Percentiles rank a stretch among this genome's conserved stretches.
These are phyloP conservation scores for Pogona vitticeps DNA, from an alignment of 2,113 vertebrate species.

Conservation along the genomic window DNA sequence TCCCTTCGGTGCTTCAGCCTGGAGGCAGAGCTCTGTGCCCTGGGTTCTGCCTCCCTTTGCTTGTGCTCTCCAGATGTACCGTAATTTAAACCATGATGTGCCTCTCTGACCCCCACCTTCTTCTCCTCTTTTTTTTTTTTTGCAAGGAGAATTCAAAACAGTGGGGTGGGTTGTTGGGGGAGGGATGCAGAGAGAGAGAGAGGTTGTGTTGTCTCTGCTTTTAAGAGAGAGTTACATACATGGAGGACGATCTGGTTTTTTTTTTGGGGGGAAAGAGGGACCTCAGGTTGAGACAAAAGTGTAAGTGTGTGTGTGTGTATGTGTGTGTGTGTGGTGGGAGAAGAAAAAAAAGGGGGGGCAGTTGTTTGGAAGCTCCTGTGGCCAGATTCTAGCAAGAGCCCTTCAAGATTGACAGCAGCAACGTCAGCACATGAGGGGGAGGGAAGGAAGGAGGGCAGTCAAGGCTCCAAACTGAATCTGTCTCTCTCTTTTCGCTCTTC, in stretches of 20 bases:
- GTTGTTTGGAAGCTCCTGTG: constrained; percentile 36
- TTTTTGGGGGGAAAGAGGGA: background rate
- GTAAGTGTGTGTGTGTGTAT: too few species aligned
- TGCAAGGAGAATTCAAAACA: too few species aligned
- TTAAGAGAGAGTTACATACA: too few species aligned
- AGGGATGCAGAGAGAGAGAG: background rate
- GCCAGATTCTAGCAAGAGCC: constrained; percentile 37
- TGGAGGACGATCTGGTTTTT: background rate
- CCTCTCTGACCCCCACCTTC: background rate
- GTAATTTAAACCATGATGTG: constrained; percentile 19
- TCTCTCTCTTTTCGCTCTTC: background rate
- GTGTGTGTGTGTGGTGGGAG: background rate
- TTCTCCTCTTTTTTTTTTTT: too few species aligned
- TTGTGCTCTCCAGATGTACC: constrained; percentile 24
- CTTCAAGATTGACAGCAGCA: constrained; percentile 69
- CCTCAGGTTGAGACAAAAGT: background rate
- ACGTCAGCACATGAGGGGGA: constrained; percentile 71
- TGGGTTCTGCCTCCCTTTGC: background rate
- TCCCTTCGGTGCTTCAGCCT: background rate
- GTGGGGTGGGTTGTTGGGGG: background rate
- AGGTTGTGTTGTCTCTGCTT: background rate
- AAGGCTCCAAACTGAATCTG: background rate
- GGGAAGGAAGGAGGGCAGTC: constrained; percentile 43
- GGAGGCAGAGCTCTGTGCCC: too few species aligned
- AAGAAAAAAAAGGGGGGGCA: fast-evolving